These are phyloP conservation scores for Calephelis perditalis DNA, from an alignment of 2,888 invertebrate species.

Conservation along the genomic window DNA sequence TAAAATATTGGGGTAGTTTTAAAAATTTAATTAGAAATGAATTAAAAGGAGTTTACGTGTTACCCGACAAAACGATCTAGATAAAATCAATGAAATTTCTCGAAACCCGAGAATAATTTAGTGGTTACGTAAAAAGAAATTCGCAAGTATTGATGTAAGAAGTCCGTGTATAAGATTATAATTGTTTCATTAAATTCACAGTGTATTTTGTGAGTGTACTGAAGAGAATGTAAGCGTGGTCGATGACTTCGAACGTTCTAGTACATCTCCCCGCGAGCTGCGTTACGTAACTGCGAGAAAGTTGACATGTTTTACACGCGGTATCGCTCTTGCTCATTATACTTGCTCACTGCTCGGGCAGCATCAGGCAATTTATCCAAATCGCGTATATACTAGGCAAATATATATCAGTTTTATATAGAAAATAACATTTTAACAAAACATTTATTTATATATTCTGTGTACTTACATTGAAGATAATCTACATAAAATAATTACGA, in stretches of 20 bases:
- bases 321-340: slow-evolving; percentile 11
- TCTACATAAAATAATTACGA: too few species aligned
- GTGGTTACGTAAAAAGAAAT: slow-evolving; percentile 8
- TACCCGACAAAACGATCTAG: neutral
- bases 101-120: neutral
- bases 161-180: slow-evolving; percentile 9
- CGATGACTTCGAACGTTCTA: slow-evolving; percentile 77
- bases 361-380: slow-evolving; percentile 5
- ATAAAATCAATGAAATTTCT: slow-evolving; percentile 1
- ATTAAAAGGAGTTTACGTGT: neutral
- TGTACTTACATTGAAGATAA: too few species aligned
- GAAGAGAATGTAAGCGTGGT: slow-evolving; percentile 62
- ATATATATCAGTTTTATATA: too few species aligned
- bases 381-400: neutral
- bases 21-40: too few species aligned
- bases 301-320: slow-evolving; percentile 58
- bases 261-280: slow-evolving; percentile 58
- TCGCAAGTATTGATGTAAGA: slow-evolving; percentile 14
- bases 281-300: slow-evolving; percentile 72
- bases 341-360: slow-evolving; percentile 20
- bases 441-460: too few species aligned
- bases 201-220: slow-evolving; percentile 22
- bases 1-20: too few species aligned
- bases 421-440: too few species aligned
- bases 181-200: slow-evolving; percentile 13